Percentiles rank a stretch among this genome's conserved stretches.
Conservation (phyloP, 2,797 vertebrate genomes). For the Scleropages formosus region DNA sequence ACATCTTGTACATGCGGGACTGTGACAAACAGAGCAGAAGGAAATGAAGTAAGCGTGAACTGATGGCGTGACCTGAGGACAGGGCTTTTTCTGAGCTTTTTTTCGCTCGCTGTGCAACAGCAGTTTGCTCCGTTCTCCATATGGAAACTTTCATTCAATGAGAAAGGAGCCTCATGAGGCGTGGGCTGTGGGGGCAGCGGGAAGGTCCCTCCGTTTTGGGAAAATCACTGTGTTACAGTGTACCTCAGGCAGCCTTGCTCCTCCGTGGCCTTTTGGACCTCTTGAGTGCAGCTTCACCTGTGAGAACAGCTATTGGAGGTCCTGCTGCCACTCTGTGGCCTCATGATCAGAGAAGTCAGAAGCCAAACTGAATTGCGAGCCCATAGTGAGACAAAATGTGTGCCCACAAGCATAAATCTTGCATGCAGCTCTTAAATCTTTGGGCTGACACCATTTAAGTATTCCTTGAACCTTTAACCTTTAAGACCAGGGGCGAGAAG, state of each 20-base stretch:
- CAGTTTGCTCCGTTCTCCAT: too few relatives aligned
- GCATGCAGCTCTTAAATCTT: background rate
- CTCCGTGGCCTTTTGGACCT: background rate
- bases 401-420: background rate
- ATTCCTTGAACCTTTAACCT: background rate
- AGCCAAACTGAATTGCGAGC: background rate
- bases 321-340: too few relatives aligned
- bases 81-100: too few relatives aligned
- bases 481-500: background rate
- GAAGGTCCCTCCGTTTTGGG: background rate
- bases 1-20: too few relatives aligned
- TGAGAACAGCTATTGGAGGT: background rate
- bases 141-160: background rate
- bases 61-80: too few relatives aligned
- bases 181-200: background rate
- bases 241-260: background rate
- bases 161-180: background rate
- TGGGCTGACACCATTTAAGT: background rate
- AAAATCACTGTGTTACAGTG: background rate
- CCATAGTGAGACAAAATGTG: background rate
- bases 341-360: background rate
- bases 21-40: too few relatives aligned
- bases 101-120: too few relatives aligned
- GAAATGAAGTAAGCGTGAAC: too few relatives aligned
- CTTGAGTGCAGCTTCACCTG: background rate